Base-by-base conservation (phyloP, 2,888 invertebrate species). In the Siphlonurus alternatus region DNA sequence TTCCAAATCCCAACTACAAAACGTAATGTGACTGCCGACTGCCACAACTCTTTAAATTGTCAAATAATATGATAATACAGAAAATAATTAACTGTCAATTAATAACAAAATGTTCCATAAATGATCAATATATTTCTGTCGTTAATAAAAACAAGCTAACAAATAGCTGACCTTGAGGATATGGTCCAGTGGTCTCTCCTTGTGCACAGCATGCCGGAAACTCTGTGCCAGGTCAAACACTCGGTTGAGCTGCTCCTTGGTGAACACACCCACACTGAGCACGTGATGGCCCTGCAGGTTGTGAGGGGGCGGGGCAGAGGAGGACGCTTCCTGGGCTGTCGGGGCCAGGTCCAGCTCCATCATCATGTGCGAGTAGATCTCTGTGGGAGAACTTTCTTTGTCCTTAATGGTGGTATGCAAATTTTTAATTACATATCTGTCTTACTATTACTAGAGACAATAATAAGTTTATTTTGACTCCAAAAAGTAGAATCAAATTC, bases 191-290 rank as follows among this genome's bases (percentile, higher is more conserved):
- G 85, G 83, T 53, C 91, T 80, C 66, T 93, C 93, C 74, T 93
- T 93, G 18, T 82, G 83, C 0, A 96, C 89, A 67, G 86, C 87
- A 22, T 83, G 83, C 53, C 67, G 69, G 53, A 73, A 66, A 62
- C 85, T 82, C 74, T 95, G 94, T 0, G 98, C 97, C 68, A 97
- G 78, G 76, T 96, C 92, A 76, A 98, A 97, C 67, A 99, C 84
- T 65, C 92, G 89, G 74, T 96, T 95, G 0, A 98, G 79, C 69
- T 89, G 87, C 66, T 95, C 93, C 76, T 93, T 93, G 67, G 76
- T 85, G 72, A 98, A 94, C 76, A 87, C 85, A 70, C 88, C 87
- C 0, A 93, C 95, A 1, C 88, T 83, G 0, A 98, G 76, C 66
- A 98, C 82, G 74, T 91, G 89, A 74, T 90, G 89, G 2, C 90